A percentile compares a stretch with the other conserved stretches of the same genome.
Evolutionary conservation across 2,113 vertebrate genomes (phyloP).

Genomic region (Lates calcarifer): DNA sequence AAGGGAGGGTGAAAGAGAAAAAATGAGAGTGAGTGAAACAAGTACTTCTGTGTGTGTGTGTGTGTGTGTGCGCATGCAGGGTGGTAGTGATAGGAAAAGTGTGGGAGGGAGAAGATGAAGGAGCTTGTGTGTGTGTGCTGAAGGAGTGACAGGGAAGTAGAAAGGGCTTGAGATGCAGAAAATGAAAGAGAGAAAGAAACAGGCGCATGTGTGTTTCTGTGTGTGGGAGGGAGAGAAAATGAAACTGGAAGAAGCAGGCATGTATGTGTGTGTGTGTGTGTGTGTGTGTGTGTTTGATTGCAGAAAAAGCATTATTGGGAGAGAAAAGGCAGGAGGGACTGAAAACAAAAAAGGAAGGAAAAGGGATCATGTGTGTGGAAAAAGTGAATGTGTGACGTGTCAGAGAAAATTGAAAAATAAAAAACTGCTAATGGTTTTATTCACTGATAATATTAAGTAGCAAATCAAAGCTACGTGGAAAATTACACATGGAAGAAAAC

Average conservation of each 20-base stretch:
- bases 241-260: slow-evolving; percentile 60
- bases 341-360: slow-evolving; percentile 19
- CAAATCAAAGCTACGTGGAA: slow-evolving; percentile 9
- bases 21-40: slow-evolving; percentile 49
- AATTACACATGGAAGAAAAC: slow-evolving; percentile 2
- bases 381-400: not conserved
- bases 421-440: not conserved
- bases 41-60: slow-evolving; percentile 34
- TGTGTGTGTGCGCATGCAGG: slow-evolving; percentile 33
- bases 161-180: slow-evolving; percentile 62
- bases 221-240: slow-evolving; percentile 73
- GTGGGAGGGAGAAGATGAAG: slow-evolving; percentile 78
- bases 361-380: slow-evolving; percentile 13
- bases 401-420: slow-evolving; percentile 13
- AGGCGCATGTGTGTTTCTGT: slow-evolving; percentile 45
- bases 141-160: slow-evolving; percentile 66
- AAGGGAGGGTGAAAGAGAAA: slow-evolving; percentile 25
- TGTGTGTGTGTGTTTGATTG: slow-evolving; percentile 49
- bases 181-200: slow-evolving; percentile 71
- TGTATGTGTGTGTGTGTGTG: slow-evolving; percentile 37
- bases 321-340: slow-evolving; percentile 23
- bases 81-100: slow-evolving; percentile 66
- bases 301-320: slow-evolving; percentile 42
- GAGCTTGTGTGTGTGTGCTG: slow-evolving; percentile 29
- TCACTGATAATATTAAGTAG: slow-evolving; percentile 16